These are phyloP conservation scores for Dendronephthya gigantea DNA, from an alignment of 64 coral and sea anemone genomes.

Conservation along the genomic window DNA sequence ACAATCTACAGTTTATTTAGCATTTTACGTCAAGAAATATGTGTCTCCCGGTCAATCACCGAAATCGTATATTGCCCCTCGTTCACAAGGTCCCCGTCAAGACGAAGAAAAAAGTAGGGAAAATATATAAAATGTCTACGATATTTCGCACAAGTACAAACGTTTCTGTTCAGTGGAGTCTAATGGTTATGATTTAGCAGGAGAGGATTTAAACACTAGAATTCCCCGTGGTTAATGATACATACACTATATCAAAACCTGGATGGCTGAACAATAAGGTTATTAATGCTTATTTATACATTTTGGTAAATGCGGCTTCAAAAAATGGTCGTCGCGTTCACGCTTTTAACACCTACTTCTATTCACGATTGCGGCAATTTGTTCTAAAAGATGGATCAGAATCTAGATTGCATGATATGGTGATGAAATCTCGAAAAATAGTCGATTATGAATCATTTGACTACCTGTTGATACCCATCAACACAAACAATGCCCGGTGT, in stretches of 20 bases:
- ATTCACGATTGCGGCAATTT: not conserved
- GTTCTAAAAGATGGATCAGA: not conserved
- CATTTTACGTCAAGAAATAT: too few relatives aligned
- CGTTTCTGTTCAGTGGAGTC: not conserved
- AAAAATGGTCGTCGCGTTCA: not conserved
- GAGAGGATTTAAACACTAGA: not conserved
- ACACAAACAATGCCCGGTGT: not conserved
- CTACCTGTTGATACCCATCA: not conserved
- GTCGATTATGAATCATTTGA: not conserved
- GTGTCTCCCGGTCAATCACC: too few relatives aligned
- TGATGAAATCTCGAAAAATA: not conserved
- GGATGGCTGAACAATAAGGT: not conserved
- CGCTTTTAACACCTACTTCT: not conserved
- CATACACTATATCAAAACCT: not conserved
- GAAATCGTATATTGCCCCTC: too few relatives aligned
- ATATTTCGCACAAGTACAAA: too few relatives aligned
- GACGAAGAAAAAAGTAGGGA: too few relatives aligned
- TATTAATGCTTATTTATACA: not conserved
- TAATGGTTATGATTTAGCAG: not conserved
- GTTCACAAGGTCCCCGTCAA: too few relatives aligned
- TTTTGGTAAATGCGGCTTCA: not conserved
- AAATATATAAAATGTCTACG: too few relatives aligned
- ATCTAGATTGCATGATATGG: not conserved
- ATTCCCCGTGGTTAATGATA: not conserved
- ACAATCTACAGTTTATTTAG: too few relatives aligned